Evolutionary conservation across 2,797 vertebrate species (phyloP).

Genomic region (Typhlichthys eigenmanni): DNA sequence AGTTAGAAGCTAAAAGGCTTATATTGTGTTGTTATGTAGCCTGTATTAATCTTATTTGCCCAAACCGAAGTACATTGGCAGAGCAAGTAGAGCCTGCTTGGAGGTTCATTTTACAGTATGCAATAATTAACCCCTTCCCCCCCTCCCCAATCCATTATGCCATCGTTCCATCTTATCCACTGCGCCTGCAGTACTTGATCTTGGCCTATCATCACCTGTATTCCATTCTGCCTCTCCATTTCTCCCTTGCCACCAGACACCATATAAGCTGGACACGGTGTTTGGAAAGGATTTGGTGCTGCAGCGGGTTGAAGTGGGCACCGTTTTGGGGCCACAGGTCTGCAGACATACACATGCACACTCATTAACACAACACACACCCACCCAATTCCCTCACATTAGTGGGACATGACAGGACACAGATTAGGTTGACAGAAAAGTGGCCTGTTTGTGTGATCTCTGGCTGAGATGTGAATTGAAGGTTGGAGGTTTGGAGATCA

Average conservation of each 20-base stretch:
- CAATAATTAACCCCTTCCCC: conserved; percentile 37
- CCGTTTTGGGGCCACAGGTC: conserved; percentile 18
- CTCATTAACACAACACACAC: conserved; percentile 1
- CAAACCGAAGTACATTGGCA: too few relatives aligned
- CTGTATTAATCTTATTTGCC: too few relatives aligned
- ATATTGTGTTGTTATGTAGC: too few relatives aligned
- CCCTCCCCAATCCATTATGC: conserved; percentile 24
- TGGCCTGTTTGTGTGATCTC: conserved; percentile 27
- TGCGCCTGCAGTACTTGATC: conserved; percentile 41
- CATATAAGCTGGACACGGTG: not conserved
- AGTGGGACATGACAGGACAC: conserved; percentile 33
- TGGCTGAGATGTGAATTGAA: conserved; percentile 21
- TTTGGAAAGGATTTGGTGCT: conserved; percentile 25
- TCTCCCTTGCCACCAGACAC: not conserved
- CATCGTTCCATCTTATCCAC: conserved; percentile 10
- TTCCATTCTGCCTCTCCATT: conserved; percentile 16
- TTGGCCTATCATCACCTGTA: conserved; percentile 42
- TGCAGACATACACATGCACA: not conserved
- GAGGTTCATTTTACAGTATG: conserved; percentile 29
- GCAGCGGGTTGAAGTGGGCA: conserved; percentile 26
- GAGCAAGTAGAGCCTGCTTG: conserved; percentile 19
- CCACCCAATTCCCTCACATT: not conserved
- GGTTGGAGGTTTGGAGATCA: not conserved
- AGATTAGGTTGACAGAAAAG: conserved; percentile 3
- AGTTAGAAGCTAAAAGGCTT: too few relatives aligned